phyloP scores from a whole-genome alignment of 2,888 invertebrate genomes.

The Acheta domesticus region DNA sequence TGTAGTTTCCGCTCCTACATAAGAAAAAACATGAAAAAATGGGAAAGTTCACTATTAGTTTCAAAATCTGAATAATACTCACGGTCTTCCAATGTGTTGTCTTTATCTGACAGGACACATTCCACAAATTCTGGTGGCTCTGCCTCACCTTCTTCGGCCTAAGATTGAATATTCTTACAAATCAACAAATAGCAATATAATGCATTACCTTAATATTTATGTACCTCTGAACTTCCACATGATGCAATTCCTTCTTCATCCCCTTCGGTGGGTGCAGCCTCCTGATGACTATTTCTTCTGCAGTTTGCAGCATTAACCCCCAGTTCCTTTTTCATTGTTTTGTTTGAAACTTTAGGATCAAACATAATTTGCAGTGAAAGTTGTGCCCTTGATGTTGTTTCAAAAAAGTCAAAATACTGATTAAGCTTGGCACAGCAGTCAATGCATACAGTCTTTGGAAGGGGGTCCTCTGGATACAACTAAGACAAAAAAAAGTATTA shows the following conservation, averaged over 20 bases:
- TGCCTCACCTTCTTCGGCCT: constrained; percentile 26
- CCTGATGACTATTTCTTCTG: constrained; percentile 22
- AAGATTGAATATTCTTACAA: neutral
- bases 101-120: constrained; percentile 34
- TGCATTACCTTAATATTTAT: neutral
- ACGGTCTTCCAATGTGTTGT: neutral
- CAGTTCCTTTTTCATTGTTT: constrained; percentile 24
- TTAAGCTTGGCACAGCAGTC: constrained; percentile 42
- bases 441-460: constrained; percentile 42
- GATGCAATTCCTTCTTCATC: neutral
- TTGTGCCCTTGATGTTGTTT: constrained; percentile 42
- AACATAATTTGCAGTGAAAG: constrained; percentile 40
- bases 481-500: constrained; percentile 34
- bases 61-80: neutral
- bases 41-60: neutral
- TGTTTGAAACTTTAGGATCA: constrained; percentile 35
- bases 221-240: neutral
- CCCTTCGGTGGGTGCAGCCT: constrained; percentile 18
- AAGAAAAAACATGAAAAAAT: neutral
- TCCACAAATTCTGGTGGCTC: constrained; percentile 34
- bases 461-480: constrained; percentile 42
- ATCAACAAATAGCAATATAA: too few species aligned
- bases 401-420: constrained; percentile 42
- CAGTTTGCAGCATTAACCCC: neutral
- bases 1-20: constrained; percentile 19